Evolutionary conservation across 1,140 invertebrate genomes (phyloP), one percentile per base, ranked within the genome.

Genomic region (Drosophila fuyamai): DNA sequence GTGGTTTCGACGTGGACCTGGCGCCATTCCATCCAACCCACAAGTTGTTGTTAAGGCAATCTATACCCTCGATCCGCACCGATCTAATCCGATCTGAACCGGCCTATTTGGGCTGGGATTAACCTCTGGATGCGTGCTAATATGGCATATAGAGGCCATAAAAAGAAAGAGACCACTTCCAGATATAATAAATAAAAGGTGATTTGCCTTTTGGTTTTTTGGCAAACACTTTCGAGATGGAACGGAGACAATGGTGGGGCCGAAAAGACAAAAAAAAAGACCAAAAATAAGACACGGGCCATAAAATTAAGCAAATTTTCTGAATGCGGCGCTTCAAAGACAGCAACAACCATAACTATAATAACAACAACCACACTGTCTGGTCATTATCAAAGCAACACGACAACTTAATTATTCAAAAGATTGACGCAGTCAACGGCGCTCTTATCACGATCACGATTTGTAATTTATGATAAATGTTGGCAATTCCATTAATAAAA

Each of bases 401-500:
- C 73, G 84, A 88, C 84, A 88, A 84, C 84, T 88, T 88, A 81
- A 89, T 88, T 88, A 88, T 88, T 84, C 76, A 88, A 67, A 29
- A 76, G 59, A 76, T 76, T 63, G 65, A 71, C 67, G 51, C 51
- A 58, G 47, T 46, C 59, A 72, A 36, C 62, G 78, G 57, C 40
- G 53, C 80, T 89, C 67, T 89, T 88, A 88, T 88, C 84, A 78
- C 67, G 84, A 88, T 88, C 84, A 81, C 73, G 84, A 89, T 89
- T 88, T 78, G 84, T 89, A 78, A 88, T 88, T 88, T 88, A 88
- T 89, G 80, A 88, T 88, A 88, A 89, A 88, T 89, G 76, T 84
- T 89, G 77, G 84, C 80, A 78, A 89, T 89, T 89, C 84, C 84
- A 88, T 88, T 89, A 88, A 86, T 86, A 86, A 84, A 88, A 89